A percentile compares a stretch with the other conserved stretches of the same genome.
phyloP scores from a whole-genome alignment of 2,797 vertebrate genomes.

The Artibeus jamaicensis region DNA sequence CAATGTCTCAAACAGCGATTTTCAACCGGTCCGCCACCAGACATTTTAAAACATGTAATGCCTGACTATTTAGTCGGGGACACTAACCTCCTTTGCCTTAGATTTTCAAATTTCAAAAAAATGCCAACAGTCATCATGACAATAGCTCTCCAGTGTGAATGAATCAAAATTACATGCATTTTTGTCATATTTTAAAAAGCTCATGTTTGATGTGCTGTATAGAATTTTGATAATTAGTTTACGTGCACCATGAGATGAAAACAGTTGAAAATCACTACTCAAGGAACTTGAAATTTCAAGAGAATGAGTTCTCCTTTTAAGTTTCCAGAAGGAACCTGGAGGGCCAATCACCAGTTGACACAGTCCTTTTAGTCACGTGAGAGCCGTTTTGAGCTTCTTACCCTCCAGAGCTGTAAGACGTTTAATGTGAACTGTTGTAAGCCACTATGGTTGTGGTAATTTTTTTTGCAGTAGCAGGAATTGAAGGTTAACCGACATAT shows the following conservation, averaged over 20 bases:
- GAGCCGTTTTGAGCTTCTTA: neutral
- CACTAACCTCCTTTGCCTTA: neutral
- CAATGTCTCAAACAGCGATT: neutral
- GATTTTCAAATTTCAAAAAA: neutral
- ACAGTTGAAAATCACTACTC: neutral
- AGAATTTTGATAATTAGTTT: neutral
- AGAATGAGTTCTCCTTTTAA: neutral
- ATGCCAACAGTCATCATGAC: neutral
- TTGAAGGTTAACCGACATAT: neutral
- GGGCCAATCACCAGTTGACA: neutral
- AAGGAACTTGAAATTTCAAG: neutral
- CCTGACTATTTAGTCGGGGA: neutral
- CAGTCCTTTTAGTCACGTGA: neutral
- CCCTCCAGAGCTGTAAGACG: neutral
- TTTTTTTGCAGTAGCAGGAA: neutral
- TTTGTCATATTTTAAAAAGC: neutral
- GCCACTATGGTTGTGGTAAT: neutral
- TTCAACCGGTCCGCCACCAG: neutral
- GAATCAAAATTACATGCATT: neutral
- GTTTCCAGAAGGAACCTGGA: neutral
- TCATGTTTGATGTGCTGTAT: neutral
- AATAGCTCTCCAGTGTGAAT: neutral
- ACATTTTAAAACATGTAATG: neutral
- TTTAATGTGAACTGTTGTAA: neutral
- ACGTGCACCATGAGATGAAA: neutral